Conservation (phyloP, 2,888 invertebrate genomes). For the Timema cristinae region DNA sequence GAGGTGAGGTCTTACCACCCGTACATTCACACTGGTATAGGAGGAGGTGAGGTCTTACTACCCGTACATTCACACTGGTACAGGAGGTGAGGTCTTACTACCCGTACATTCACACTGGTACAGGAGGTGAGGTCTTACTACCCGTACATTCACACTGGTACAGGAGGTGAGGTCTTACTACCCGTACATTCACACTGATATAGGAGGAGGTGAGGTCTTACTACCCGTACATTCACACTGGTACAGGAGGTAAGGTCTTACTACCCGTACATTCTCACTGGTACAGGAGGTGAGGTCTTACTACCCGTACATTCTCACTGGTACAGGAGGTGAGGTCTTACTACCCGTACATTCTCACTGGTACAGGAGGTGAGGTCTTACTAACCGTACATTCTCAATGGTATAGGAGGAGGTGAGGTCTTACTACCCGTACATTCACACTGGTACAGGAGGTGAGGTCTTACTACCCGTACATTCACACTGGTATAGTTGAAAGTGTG, state of each 20-base stretch:
- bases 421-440: too few species aligned
- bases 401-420: slow-evolving; percentile 58
- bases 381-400: too few species aligned
- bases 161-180: slow-evolving; percentile 53
- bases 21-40: slow-evolving; percentile 37
- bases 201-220: slow-evolving; percentile 58
- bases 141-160: too few species aligned
- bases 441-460: slow-evolving; percentile 53
- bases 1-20: slow-evolving; percentile 50
- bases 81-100: slow-evolving; percentile 53
- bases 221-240: too few species aligned
- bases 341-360: too few species aligned
- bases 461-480: too few species aligned
- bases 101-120: too few species aligned
- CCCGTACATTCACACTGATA: too few species aligned
- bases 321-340: slow-evolving; percentile 53
- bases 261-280: too few species aligned
- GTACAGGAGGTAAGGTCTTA: slow-evolving; percentile 53
- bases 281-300: slow-evolving; percentile 53
- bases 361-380: slow-evolving; percentile 53
- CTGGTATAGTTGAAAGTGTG: too few species aligned
- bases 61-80: too few species aligned
- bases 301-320: too few species aligned
- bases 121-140: slow-evolving; percentile 53
- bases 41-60: slow-evolving; percentile 56